Conservation (phyloP, 1,140 invertebrate genomes). For the roundworm (Caenorhabditis elegans) region WBcel235 BX284604.4:11679001-11679500, state of each 20-base stretch:
- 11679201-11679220: constrained; percentile 8
- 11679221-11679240: constrained; percentile 46
- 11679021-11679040: constrained; percentile 10
- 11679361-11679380: no score
- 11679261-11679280: no score
- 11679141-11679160: not conserved
- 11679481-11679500: no score
- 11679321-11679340: not conserved
- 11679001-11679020: constrained; percentile 15
- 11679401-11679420: no score
- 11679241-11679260: no score
- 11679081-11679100: not conserved
- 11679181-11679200: constrained; percentile 35
- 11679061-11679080: constrained; percentile 7
- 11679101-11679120: constrained; percentile 28
- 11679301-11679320: no score
- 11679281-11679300: no score
- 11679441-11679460: no score
- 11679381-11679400: no score
- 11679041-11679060: not conserved
- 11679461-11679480: no score
- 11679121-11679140: constrained; percentile 15
- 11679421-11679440: no score
- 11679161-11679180: constrained; percentile 39
- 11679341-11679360: not conserved